Percentiles rank a stretch among this genome's conserved stretches.
These are phyloP conservation scores for Styela plicata DNA, from an alignment of 23 tunicate genomes.

Conservation along the genomic window DNA sequence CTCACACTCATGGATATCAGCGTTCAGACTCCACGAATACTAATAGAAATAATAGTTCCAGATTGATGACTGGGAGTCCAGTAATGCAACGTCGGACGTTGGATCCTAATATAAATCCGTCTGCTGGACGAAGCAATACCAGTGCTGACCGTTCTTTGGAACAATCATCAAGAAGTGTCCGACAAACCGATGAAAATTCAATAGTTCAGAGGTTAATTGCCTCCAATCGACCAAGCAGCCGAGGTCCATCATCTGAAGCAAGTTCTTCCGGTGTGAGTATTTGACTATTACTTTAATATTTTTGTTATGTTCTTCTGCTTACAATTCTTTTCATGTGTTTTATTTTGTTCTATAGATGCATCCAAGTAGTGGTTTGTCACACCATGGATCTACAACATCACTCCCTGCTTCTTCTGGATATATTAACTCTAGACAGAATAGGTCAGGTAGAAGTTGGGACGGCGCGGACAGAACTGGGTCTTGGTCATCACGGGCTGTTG, in stretches of 20 bases:
- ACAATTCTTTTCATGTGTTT: not conserved
- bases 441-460: conserved; percentile 82
- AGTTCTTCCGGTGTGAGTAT: conserved; percentile 20
- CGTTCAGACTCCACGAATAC: conserved; percentile 42
- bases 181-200: conserved; percentile 50
- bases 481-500: conserved; percentile 26
- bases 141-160: conserved; percentile 4
- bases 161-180: conserved; percentile 29
- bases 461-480: conserved; percentile 54
- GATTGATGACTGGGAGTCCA: conserved; percentile 35
- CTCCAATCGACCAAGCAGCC: conserved; percentile 11
- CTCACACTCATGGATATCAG: conserved; percentile 35
- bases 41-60: conserved; percentile 80
- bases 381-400: conserved; percentile 82
- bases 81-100: conserved; percentile 44
- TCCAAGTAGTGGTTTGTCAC: conserved; percentile 20
- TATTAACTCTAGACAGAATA: conserved; percentile 42
- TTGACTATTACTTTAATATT: not conserved
- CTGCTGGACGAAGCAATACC: not conserved
- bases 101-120: conserved; percentile 31
- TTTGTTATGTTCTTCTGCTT: not conserved
- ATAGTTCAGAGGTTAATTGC: conserved; percentile 49
- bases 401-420: conserved; percentile 37
- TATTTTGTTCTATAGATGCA: not conserved
- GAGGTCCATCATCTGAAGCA: conserved; percentile 1